Evolutionary conservation across 2,113 vertebrate species (phyloP).

Genomic region (Engystomops pustulosus): DNA sequence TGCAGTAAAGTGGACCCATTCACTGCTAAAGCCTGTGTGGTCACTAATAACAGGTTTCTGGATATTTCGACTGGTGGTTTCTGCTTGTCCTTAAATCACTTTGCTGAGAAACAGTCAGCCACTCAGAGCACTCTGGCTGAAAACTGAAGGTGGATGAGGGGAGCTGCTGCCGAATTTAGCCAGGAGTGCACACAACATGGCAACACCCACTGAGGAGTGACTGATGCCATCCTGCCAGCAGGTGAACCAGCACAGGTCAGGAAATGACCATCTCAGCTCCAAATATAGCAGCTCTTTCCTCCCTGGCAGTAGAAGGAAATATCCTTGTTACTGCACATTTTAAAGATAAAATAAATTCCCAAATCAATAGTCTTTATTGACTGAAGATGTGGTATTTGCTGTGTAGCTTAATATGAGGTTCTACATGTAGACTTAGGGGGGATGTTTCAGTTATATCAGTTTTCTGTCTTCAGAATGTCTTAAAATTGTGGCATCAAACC

Average conservation of each 20-base stretch:
- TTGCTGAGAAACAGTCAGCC: slow-evolving; percentile 21
- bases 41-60: slow-evolving; percentile 52
- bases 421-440: too few species aligned
- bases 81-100: slow-evolving; percentile 56
- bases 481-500: too few species aligned
- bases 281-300: slow-evolving; percentile 14
- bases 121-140: slow-evolving; percentile 33
- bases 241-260: slow-evolving; percentile 35
- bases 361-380: not conserved
- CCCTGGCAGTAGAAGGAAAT: not conserved
- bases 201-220: slow-evolving; percentile 24
- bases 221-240: slow-evolving; percentile 21
- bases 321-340: not conserved
- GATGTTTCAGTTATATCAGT: too few species aligned
- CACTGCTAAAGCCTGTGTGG: slow-evolving; percentile 32
- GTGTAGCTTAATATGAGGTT: too few species aligned
- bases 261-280: slow-evolving; percentile 8
- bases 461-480: too few species aligned
- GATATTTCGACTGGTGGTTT: slow-evolving; percentile 58
- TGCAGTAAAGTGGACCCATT: slow-evolving; percentile 53
- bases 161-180: slow-evolving; percentile 33
- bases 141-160: slow-evolving; percentile 15
- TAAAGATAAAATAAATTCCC: not conserved
- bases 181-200: not conserved
- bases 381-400: too few species aligned